phyloP scores from a whole-genome alignment of 1,140 invertebrate species.

The Tetramorium parvispinum region DNA sequence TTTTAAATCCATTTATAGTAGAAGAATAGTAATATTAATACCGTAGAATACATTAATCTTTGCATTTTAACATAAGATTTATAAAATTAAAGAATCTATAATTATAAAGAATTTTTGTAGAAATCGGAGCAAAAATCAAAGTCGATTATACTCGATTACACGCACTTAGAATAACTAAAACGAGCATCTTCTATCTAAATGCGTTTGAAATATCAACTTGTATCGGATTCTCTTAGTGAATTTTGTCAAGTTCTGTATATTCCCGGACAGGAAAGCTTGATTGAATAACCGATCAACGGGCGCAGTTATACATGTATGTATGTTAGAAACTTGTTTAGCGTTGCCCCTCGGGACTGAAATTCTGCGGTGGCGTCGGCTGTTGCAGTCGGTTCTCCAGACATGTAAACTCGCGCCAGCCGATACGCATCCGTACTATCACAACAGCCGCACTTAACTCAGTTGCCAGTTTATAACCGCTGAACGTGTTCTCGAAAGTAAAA shows the following conservation, averaged over 20 bases:
- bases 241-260: constrained; percentile 66
- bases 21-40: not conserved
- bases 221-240: constrained; percentile 35
- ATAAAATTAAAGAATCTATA: not conserved
- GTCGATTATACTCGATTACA: not conserved
- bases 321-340: constrained; percentile 75
- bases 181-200: not conserved
- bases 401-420: constrained; percentile 70
- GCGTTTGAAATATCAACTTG: not conserved
- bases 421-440: constrained; percentile 51
- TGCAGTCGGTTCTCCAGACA: constrained; percentile 65
- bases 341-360: constrained; percentile 71
- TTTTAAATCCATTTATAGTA: not conserved
- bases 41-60: not conserved
- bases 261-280: constrained; percentile 53
- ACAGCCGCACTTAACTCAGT: constrained; percentile 52
- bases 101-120: not conserved
- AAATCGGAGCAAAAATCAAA: not conserved
- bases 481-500: constrained; percentile 47
- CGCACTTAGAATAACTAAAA: not conserved
- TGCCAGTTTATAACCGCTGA: constrained; percentile 61
- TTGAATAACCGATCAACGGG: constrained; percentile 74
- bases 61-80: not conserved
- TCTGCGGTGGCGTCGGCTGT: constrained; percentile 64
- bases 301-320: constrained; percentile 73